These are phyloP conservation scores for Creontiades dilutus DNA, from an alignment of 2,888 invertebrate species.

Conservation along the genomic window DNA sequence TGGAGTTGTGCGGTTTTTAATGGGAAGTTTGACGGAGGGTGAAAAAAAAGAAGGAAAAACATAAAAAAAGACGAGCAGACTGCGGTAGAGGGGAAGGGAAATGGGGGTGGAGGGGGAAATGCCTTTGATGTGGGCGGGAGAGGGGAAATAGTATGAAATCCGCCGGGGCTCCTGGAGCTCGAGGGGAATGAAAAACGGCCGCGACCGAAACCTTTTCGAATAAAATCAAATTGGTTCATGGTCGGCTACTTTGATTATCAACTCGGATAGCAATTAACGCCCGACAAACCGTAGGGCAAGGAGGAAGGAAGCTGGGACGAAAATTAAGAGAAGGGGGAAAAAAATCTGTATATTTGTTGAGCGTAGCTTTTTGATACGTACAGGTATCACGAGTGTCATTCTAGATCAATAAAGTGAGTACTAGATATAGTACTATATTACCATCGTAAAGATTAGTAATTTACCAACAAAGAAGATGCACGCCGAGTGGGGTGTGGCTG, in stretches of 20 bases:
- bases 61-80: too few relatives aligned
- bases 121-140: slow-evolving; percentile 13
- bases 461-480: too few relatives aligned
- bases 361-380: too few relatives aligned
- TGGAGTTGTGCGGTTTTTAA: not conserved
- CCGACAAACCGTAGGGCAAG: not conserved
- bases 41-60: not conserved
- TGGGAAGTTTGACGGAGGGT: not conserved
- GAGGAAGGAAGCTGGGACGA: too few relatives aligned
- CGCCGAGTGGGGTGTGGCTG: too few relatives aligned
- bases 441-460: too few relatives aligned
- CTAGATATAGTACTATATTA: too few relatives aligned
- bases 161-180: not conserved
- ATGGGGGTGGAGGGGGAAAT: not conserved
- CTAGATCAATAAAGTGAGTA: too few relatives aligned
- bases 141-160: not conserved
- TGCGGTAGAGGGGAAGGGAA: too few relatives aligned
- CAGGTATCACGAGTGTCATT: too few relatives aligned
- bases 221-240: slow-evolving; percentile 39
- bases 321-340: too few relatives aligned
- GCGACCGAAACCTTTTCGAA: slow-evolving; percentile 2
- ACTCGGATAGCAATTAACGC: slow-evolving; percentile 1
- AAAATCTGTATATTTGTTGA: too few relatives aligned
- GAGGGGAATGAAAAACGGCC: not conserved
- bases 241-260: not conserved